Base-by-base conservation (phyloP, 2,797 vertebrate species). In the Haliaeetus albicilla region DNA sequence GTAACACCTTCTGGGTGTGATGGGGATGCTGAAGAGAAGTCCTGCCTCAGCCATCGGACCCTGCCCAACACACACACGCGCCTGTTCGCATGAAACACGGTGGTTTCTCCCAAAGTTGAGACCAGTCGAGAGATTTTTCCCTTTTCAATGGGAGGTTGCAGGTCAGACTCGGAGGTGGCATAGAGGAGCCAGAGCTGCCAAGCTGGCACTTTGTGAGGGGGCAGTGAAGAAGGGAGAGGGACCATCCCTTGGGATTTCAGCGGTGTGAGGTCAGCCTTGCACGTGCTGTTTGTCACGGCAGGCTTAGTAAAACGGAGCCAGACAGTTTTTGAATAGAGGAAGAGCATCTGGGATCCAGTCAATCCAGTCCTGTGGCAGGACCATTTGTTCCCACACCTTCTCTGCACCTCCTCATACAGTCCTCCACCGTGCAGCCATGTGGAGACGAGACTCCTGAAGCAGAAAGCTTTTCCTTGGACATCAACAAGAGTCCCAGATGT, bases 221-320 rank as follows among this genome's bases (percentile, higher is more conserved):
- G 8, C 54, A 31, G 24, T n/a, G 53, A 84, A 65, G 49, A 79
- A 88, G 10, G 33, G 11, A 91, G 33, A 70, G 12, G 27, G 12
- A 56, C 31, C 3, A 12, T 22, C 11, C 48, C 60, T 19, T 33
- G 27, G 64, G 28, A 80, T 91, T 82, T 87, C 35, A 43, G 56
- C 2, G 0, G 16, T n/a, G 60, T 61, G 43, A 18, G 59, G 17
- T 73, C 43, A 76, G 37, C 44, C 48, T 48, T 65, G 27, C 28
- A 77, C 0, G 0, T 61, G 54, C n/a, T 30, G 17, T 59, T 85
- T 73, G n/a, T 44, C 43, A 41, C 3, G 9, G 37, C 0, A 1
- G 33, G 43, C 37, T 89, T 73, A 73, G 51, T 25, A 87, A 92
- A 86, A 70, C 1, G 23, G 64, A 89, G 13, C 5, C 61, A 90